A percentile compares a stretch with the other conserved stretches of the same genome.
phyloP scores from a whole-genome alignment of 1,140 invertebrate species.

The Yoshiicerus persimilis region DNA sequence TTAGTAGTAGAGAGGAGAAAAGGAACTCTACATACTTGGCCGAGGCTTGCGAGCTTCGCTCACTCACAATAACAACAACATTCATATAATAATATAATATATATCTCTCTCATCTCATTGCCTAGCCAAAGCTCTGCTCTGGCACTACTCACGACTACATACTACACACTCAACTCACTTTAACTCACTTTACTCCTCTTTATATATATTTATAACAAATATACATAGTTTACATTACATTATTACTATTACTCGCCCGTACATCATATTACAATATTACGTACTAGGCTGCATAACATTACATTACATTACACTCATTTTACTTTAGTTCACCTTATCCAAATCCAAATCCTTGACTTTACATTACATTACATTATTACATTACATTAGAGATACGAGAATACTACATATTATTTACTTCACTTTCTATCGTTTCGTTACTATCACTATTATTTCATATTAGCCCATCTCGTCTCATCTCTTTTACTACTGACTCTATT shows the following conservation, averaged over 20 bases:
- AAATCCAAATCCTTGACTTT: constrained; percentile 22
- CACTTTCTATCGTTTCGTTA: not conserved
- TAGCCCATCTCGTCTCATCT: constrained; percentile 11
- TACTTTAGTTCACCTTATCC: constrained; percentile 14
- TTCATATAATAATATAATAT: constrained; percentile 24
- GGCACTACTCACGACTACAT: not conserved
- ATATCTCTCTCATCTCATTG: constrained; percentile 7
- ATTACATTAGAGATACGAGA: not conserved
- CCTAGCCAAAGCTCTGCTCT: constrained; percentile 14
- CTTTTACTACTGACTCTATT: not conserved
- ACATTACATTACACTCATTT: constrained; percentile 21
- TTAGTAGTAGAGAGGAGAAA: not conserved
- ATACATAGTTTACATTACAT: constrained; percentile 21
- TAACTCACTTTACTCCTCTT: not conserved
- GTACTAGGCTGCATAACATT: not conserved
- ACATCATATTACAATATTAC: constrained; percentile 19
- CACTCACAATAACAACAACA: constrained; percentile 19
- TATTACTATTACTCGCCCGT: constrained; percentile 18
- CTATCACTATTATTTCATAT: constrained; percentile 7
- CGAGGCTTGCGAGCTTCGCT: not conserved
- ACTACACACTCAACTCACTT: not conserved
- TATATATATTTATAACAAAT: constrained; percentile 24
- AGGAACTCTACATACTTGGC: not conserved
- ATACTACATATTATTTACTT: not conserved
- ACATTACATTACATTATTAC: not conserved